Percentiles rank a stretch among this genome's conserved stretches.
phyloP scores from a whole-genome alignment of 2,888 invertebrate genomes.

The Diadegma fenestrale region DNA sequence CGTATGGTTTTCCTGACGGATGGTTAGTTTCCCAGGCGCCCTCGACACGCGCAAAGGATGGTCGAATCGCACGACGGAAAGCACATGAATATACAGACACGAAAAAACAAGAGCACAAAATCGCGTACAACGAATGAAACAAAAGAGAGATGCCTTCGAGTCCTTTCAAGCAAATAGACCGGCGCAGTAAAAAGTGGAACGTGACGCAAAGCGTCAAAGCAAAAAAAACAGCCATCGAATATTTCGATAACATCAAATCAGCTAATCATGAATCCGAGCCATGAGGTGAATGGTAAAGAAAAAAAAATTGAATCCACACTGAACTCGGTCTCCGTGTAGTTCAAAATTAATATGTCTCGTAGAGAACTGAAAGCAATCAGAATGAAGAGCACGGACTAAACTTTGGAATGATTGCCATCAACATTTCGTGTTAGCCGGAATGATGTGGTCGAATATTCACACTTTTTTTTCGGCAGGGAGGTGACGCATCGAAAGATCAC shows the following conservation, averaged over 20 bases:
- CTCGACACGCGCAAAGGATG: conserved; percentile 56
- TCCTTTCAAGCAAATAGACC: conserved; percentile 35
- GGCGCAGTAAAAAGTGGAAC: conserved; percentile 39
- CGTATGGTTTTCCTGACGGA: conserved; percentile 77
- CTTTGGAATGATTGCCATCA: conserved; percentile 47
- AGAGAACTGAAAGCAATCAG: conserved; percentile 31
- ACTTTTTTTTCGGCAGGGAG: conserved; percentile 33
- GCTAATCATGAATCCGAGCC: conserved; percentile 33
- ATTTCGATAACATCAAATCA: conserved; percentile 41
- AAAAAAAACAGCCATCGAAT: conserved; percentile 21
- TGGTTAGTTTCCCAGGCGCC: conserved; percentile 78
- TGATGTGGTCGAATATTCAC: conserved; percentile 46
- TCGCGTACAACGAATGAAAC: conserved; percentile 42
- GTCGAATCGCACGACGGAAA: conserved; percentile 31
- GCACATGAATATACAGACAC: neutral
- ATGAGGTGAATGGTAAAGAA: conserved; percentile 15
- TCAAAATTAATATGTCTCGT: conserved; percentile 42
- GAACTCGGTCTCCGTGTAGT: neutral
- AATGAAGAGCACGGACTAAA: conserved; percentile 37
- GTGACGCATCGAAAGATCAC: conserved; percentile 62
- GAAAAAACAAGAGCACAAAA: conserved; percentile 4
- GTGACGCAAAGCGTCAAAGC: conserved; percentile 14
- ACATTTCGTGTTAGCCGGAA: conserved; percentile 60
- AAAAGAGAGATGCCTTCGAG: conserved; percentile 39
- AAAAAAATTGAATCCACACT: conserved; percentile 41